Base-by-base conservation (phyloP, 30 jellyfish, hydroid and myxozoan genomes). In the Cassiopea xamachana region DNA sequence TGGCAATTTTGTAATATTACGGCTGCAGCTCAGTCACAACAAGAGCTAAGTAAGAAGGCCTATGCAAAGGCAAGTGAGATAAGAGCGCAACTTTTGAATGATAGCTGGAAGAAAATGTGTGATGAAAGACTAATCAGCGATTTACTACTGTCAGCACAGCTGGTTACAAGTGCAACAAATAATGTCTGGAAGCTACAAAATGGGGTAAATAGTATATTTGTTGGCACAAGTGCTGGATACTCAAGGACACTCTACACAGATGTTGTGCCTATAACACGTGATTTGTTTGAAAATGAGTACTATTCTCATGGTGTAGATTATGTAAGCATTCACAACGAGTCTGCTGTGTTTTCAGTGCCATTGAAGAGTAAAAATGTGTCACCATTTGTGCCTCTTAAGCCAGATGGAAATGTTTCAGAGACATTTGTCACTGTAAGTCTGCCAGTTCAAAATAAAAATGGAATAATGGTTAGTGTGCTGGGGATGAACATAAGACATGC, bases 1-100 rank as follows among this genome's bases (percentile, higher is more conserved):
- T 91, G 97, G 97, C 89, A 85, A 8, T 92, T 44, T 61, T 94
- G 98, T 87, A 82, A 86, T 60, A 89, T 94, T 27, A 77, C 83
- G 14, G 97, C 98, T 1, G 91, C 87, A 8, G 98, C 93, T 12
- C 97, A 94, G 80, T 69, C 69, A 44, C 18, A 48, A 1, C 91
- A 84, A 69, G 98, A 97, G 48, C 73, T 68, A 14, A 89, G 97
- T 71, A 86, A 82, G 60, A 89, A 87, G 73, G 90, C 92, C 7
- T 89, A 90, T 74, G 96, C 98, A 61, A 89, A 96, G 44, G 97
- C 94, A 9, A 92, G 85, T 55, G 98, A 94, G 59, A 67, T 94
- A 14, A 82, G 93, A 46, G 83, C 8, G 9, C 91, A 88, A 27
- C 55, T 93, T 60, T 46, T 27, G 59, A 82, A 69, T 45, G 13